These are phyloP conservation scores for Therioaphis trifolii DNA, from an alignment of 2,888 invertebrate genomes.

Conservation along the genomic window DNA sequence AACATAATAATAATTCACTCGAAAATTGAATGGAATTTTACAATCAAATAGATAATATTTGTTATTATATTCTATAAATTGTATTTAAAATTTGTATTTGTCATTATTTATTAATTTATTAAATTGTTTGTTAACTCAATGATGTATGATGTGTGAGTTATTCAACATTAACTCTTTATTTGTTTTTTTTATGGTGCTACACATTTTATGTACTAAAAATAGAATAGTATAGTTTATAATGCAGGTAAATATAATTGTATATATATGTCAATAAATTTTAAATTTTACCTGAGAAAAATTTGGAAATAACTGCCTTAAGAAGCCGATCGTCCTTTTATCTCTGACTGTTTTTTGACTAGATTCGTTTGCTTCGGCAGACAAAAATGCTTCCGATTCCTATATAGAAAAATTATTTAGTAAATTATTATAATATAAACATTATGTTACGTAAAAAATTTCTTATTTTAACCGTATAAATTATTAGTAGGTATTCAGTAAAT, in stretches of 20 bases:
- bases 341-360: slow-evolving; percentile 68
- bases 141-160: no score
- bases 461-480: no score
- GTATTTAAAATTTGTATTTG: no score
- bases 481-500: background rate
- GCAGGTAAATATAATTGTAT: background rate
- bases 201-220: no score
- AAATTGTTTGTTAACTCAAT: no score
- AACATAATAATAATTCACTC: background rate
- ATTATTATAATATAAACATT: no score
- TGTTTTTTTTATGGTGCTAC: no score
- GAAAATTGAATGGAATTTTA: background rate
- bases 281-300: slow-evolving; percentile 78
- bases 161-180: no score
- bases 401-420: background rate
- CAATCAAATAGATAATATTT: background rate
- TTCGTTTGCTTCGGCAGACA: slow-evolving; percentile 47
- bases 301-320: slow-evolving; percentile 80
- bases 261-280: background rate
- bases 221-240: background rate
- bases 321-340: slow-evolving; percentile 82
- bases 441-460: no score
- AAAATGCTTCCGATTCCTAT: slow-evolving; percentile 47
- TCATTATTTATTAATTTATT: no score
- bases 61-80: background rate